Percentiles rank a stretch among this genome's conserved stretches.
Conservation (phyloP, 2,113 vertebrate genomes). For the Pongo abelii region DNA sequence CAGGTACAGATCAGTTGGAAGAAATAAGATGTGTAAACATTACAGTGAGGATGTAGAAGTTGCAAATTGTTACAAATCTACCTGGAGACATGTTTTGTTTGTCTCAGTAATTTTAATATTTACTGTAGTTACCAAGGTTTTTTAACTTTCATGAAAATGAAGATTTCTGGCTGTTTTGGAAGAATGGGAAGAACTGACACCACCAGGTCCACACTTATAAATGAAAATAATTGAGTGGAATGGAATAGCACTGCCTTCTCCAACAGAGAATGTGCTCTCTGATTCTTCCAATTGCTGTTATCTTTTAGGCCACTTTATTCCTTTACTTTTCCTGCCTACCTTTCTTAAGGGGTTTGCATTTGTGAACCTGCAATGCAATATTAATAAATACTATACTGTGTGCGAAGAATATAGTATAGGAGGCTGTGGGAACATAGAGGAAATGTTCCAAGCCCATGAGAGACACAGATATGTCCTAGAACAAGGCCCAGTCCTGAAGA, state of each 20-base stretch:
- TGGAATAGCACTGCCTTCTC: not conserved
- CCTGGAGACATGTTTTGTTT: not conserved
- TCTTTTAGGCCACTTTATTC: not conserved
- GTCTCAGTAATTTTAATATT: constrained; percentile 25
- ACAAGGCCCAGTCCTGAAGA: not conserved
- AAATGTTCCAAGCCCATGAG: not conserved
- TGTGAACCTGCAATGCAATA: not conserved
- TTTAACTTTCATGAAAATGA: constrained; percentile 28
- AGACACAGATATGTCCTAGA: not conserved
- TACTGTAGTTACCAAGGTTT: not conserved
- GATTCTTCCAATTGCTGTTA: not conserved
- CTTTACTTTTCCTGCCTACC: not conserved
- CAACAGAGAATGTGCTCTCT: not conserved
- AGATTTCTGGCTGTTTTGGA: constrained; percentile 36
- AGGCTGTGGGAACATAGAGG: not conserved
- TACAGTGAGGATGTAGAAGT: not conserved
- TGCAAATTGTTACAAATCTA: not conserved
- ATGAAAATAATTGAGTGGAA: not conserved
- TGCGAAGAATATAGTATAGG: not conserved
- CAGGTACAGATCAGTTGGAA: not conserved
- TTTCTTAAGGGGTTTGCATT: not conserved
- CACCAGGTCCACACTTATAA: not conserved
- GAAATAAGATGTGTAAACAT: not conserved
- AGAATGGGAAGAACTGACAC: not conserved
- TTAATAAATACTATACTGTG: not conserved